Percentiles rank a stretch among this genome's conserved stretches.
Evolutionary conservation across 1,140 invertebrate species (phyloP).

Genomic region (Diachasma alloeum): DNA sequence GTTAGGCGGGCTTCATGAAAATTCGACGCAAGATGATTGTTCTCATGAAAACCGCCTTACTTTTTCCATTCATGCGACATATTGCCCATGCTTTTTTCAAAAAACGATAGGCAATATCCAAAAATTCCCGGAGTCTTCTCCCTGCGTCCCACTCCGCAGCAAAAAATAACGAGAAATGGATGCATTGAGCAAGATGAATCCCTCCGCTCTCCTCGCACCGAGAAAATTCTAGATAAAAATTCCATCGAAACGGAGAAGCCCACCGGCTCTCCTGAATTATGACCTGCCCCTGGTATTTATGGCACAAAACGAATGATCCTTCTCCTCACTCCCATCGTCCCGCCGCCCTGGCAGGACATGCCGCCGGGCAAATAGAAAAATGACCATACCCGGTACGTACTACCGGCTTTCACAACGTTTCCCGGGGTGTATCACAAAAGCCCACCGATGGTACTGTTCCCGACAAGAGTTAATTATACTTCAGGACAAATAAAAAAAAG

Average conservation of each 20-base stretch:
- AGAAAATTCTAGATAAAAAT: constrained; percentile 6
- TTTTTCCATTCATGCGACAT: too few species aligned
- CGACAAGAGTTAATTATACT: constrained; percentile 23
- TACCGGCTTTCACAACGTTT: not conserved
- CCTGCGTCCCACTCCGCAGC: too few species aligned
- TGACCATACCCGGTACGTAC: not conserved
- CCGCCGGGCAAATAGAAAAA: constrained; percentile 3
- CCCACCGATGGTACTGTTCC: not conserved
- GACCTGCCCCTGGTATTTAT: constrained; percentile 24
- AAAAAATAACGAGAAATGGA: not conserved
- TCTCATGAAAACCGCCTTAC: too few species aligned
- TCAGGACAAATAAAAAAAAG: not conserved
- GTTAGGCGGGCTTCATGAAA: too few species aligned
- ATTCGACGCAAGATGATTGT: too few species aligned
- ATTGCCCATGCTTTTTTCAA: too few species aligned
- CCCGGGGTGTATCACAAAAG: constrained; percentile 12
- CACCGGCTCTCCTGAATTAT: constrained; percentile 9
- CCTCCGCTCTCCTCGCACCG: not conserved
- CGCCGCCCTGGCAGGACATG: not conserved
- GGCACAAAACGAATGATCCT: constrained; percentile 13
- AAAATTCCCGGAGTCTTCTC: not conserved
- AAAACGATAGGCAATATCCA: not conserved
- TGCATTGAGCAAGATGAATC: not conserved
- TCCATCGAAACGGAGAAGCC: constrained; percentile 13
- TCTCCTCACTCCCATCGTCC: not conserved